These are phyloP conservation scores for Drosophila quadrilineata DNA, from an alignment of 1,140 invertebrate genomes.

Conservation along the genomic window DNA sequence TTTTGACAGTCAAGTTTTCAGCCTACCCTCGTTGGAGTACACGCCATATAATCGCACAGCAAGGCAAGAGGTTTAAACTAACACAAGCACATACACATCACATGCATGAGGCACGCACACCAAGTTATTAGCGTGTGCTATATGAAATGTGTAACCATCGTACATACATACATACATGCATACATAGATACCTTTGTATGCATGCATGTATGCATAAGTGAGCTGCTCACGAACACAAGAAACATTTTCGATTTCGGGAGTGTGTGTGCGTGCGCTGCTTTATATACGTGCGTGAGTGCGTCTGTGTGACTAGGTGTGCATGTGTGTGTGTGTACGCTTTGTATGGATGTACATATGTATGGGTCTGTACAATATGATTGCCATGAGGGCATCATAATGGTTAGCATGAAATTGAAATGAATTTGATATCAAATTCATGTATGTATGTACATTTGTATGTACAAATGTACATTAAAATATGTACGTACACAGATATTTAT, in stretches of 20 bases:
- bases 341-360: too few relatives aligned
- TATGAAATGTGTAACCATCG: constrained; percentile 69
- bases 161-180: too few relatives aligned
- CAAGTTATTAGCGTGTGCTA: constrained; percentile 59
- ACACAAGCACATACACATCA: constrained; percentile 21
- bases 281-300: constrained; percentile 36
- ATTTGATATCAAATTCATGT: constrained; percentile 64
- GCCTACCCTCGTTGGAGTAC: too few relatives aligned
- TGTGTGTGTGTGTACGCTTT: constrained; percentile 33
- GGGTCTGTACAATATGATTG: too few relatives aligned
- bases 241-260: constrained; percentile 38
- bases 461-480: constrained; percentile 8
- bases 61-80: constrained; percentile 16
- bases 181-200: too few relatives aligned
- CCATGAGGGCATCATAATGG: constrained; percentile 58
- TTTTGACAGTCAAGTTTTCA: too few relatives aligned
- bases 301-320: too few relatives aligned
- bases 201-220: constrained; percentile 39
- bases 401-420: constrained; percentile 65
- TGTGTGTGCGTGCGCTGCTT: constrained; percentile 33
- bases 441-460: constrained; percentile 34
- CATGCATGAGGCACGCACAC: constrained; percentile 22
- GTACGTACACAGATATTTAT: too few relatives aligned
- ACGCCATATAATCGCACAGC: too few relatives aligned
- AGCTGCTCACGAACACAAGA: constrained; percentile 51